These are phyloP conservation scores for Hartigia nigra DNA, from an alignment of 2,888 invertebrate species.

Conservation along the genomic window DNA sequence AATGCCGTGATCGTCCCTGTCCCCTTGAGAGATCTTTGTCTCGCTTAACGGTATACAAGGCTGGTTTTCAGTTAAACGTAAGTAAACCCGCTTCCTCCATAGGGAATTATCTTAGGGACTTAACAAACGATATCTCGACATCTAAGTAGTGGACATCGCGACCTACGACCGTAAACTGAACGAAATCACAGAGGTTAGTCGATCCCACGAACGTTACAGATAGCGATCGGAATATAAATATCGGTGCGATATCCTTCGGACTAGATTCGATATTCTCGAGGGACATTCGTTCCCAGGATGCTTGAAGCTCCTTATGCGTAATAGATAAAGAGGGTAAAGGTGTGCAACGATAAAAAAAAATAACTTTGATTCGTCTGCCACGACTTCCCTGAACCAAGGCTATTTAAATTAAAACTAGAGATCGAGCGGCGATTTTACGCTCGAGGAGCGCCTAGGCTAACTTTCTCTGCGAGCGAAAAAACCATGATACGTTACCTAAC, in stretches of 20 bases:
- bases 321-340: slow-evolving; percentile 9
- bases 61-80: not conserved
- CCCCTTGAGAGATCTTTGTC: not conserved
- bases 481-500: slow-evolving; percentile 37
- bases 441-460: slow-evolving; percentile 46
- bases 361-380: not conserved
- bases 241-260: not conserved
- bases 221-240: slow-evolving; percentile 5
- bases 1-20: not conserved
- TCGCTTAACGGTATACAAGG: not conserved
- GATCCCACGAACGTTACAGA: not conserved
- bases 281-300: not conserved
- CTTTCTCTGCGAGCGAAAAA: slow-evolving; percentile 50
- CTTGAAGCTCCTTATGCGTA: not conserved
- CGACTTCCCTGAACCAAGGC: slow-evolving; percentile 7
- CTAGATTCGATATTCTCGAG: not conserved
- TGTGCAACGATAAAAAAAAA: not conserved
- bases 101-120: not conserved
- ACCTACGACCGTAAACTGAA: not conserved
- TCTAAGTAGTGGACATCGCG: not conserved
- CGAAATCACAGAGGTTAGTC: not conserved
- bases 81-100: not conserved
- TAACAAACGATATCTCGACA: not conserved
- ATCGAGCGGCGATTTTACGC: slow-evolving; percentile 44
- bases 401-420: slow-evolving; percentile 20